Conservation (phyloP, 2,888 invertebrate genomes). For the Calameuta idolon region DNA sequence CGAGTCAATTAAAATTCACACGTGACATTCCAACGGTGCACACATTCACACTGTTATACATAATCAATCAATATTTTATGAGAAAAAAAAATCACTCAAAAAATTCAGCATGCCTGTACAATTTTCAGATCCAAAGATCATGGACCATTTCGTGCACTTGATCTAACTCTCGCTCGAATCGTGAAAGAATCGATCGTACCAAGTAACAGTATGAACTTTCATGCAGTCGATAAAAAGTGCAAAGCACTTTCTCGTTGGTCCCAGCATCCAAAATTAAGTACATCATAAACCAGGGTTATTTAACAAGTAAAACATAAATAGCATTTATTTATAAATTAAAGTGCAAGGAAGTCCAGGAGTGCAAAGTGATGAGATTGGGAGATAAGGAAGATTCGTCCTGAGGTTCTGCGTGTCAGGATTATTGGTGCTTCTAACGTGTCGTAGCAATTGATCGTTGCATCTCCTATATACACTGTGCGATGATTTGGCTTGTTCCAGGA, state of each 20-base stretch:
- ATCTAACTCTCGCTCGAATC: background rate
- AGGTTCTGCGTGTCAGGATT: background rate
- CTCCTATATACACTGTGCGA: conserved; percentile 27
- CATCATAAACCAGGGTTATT: conserved; percentile 1
- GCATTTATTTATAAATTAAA: conserved; percentile 21
- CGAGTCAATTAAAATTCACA: background rate
- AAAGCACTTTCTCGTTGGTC: background rate
- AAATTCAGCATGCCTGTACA: too few species aligned
- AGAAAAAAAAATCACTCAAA: too few species aligned
- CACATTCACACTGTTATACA: background rate
- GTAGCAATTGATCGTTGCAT: conserved; percentile 15
- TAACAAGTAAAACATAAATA: conserved; percentile 24
- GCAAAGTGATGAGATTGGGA: background rate
- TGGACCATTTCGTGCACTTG: background rate
- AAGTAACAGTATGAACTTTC: background rate
- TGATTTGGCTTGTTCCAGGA: conserved; percentile 13
- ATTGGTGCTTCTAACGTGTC: conserved; percentile 21
- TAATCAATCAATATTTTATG: background rate
- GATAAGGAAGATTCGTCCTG: background rate
- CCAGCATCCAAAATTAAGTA: background rate
- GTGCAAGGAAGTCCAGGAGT: background rate
- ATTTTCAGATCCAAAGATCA: background rate
- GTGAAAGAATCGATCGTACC: background rate
- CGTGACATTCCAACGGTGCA: background rate
- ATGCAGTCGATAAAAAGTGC: background rate